Evolutionary conservation across 1,140 invertebrate genomes (phyloP), one percentile per base, ranked within the genome.

Genomic region (Argopecten irradians): DNA sequence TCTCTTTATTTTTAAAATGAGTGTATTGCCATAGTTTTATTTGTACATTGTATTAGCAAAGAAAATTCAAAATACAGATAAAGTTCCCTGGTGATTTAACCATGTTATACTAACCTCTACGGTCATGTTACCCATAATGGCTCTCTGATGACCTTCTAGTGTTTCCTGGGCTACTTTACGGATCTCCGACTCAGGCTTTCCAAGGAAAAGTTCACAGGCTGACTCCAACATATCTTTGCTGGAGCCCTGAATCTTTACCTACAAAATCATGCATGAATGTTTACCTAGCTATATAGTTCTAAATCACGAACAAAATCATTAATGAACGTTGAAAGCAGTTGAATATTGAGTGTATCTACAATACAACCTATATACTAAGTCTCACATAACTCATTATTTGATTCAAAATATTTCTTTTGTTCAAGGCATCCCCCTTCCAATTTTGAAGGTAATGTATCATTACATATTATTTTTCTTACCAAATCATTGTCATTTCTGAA

Each of bases 81-180:
- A 9, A n/a, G 32, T 28, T 85, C 28, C 83, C 22, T n/a, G 28
- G 28, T 0, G 28, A 86, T 9, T 86, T 8, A 13, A 19, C 39
- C 28, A n/a, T n/a, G 14, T 14, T 36, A 86, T 14, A 93, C 87
- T 87, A 96, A 97, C 97, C 96, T 99, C 98, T 16, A 99, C 98
- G 43, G 98, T 99, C 98, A 99, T 99, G 90, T 98, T 98, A 13
- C 99, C 99, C 98, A 99, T 99, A 88, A 99, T 99, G 89, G 98
- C 98, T 91, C 99, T 96, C 96, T 99, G 99, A 95, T 99, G 99
- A 90, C 99, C 99, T 96, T 99, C 99, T 33, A 99, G 96, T 82
- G 99, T 99, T 55, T 99, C 98, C 84, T 99, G 96, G 34, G 98
- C 98, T 94, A 99, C 98, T 93, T 98, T 97, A 93, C 98, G 98